Conservation (phyloP, 2,888 invertebrate species). For the Drosophila peninsularis region DNA sequence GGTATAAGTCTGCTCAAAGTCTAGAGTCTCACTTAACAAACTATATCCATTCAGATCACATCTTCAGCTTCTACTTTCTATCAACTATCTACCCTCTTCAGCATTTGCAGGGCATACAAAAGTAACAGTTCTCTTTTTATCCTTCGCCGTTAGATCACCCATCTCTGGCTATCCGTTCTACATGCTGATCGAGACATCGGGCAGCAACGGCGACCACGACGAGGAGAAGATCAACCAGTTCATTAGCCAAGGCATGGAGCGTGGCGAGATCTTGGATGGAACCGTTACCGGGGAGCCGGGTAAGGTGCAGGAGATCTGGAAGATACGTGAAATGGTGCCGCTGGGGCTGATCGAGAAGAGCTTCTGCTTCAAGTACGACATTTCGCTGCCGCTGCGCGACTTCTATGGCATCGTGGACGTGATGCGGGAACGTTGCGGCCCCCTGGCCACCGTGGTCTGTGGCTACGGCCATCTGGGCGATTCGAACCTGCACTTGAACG, state of each 20-base stretch:
- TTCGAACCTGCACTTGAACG: slow-evolving; percentile 96
- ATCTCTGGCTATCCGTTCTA: slow-evolving; percentile 91
- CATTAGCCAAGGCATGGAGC: slow-evolving; percentile 89
- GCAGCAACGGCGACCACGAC: slow-evolving; percentile 93
- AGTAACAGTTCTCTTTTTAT: too few relatives aligned
- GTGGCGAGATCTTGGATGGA: slow-evolving; percentile 91
- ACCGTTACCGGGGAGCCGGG: slow-evolving; percentile 93
- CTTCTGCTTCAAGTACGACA: slow-evolving; percentile 97
- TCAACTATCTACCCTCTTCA: not conserved
- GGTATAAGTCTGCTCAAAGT: not conserved
- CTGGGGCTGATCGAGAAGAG: slow-evolving; percentile 93
- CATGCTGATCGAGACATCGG: slow-evolving; percentile 94
- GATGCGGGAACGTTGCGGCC: slow-evolving; percentile 88
- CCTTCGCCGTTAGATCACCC: slow-evolving; percentile 84
- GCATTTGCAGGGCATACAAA: not conserved
- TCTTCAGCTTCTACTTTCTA: not conserved
- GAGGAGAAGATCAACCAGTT: slow-evolving; percentile 93
- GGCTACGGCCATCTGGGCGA: slow-evolving; percentile 99
- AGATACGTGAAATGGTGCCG: slow-evolving; percentile 91
- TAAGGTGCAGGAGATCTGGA: slow-evolving; percentile 94
- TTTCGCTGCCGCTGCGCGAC: slow-evolving; percentile 92
- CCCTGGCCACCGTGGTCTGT: slow-evolving; percentile 87
- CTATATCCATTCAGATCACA: not conserved
- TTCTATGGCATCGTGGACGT: slow-evolving; percentile 94
- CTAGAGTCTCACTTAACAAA: too few relatives aligned